phyloP scores from a whole-genome alignment of 2,888 invertebrate species.

The Leptinotarsa tumamoca region DNA sequence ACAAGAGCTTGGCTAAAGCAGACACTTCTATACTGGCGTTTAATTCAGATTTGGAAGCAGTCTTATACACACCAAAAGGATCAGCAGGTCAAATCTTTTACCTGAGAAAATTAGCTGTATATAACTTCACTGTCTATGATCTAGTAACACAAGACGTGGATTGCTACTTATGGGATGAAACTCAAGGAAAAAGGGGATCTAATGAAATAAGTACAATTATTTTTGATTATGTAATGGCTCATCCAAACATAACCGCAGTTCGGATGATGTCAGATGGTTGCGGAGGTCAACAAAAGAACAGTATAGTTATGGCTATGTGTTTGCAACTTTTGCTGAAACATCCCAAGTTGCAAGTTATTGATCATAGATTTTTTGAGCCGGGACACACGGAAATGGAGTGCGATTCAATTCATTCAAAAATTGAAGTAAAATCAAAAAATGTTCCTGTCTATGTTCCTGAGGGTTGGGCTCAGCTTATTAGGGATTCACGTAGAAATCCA shows the following conservation, averaged over 20 bases:
- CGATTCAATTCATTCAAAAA: conserved; percentile 49
- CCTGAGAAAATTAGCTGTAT: no score
- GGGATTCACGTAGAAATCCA: conserved; percentile 40
- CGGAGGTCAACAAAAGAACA: conserved; percentile 35
- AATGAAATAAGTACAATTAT: conserved; percentile 53
- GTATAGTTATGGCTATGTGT: conserved; percentile 30
- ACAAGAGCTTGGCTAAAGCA: conserved; percentile 42
- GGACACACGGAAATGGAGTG: conserved; percentile 17
- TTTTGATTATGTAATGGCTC: conserved; percentile 43
- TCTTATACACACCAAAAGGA: no score
- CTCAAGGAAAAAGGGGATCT: conserved; percentile 53
- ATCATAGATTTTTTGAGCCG: conserved; percentile 23
- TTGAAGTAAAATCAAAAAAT: conserved; percentile 49
- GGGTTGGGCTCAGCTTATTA: conserved; percentile 49
- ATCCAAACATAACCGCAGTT: conserved; percentile 36
- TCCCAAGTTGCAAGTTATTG: conserved; percentile 16
- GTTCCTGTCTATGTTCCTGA: conserved; percentile 52
- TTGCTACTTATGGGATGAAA: conserved; percentile 53
- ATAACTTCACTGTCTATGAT: not conserved
- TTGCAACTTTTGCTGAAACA: conserved; percentile 14
- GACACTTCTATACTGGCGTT: no score
- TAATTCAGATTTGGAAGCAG: no score
- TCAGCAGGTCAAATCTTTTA: no score
- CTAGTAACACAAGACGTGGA: conserved; percentile 48
- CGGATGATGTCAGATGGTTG: conserved; percentile 49